Evolutionary conservation across 2,888 invertebrate genomes (phyloP).

Genomic region (Chymomyza fuscimana): DNA sequence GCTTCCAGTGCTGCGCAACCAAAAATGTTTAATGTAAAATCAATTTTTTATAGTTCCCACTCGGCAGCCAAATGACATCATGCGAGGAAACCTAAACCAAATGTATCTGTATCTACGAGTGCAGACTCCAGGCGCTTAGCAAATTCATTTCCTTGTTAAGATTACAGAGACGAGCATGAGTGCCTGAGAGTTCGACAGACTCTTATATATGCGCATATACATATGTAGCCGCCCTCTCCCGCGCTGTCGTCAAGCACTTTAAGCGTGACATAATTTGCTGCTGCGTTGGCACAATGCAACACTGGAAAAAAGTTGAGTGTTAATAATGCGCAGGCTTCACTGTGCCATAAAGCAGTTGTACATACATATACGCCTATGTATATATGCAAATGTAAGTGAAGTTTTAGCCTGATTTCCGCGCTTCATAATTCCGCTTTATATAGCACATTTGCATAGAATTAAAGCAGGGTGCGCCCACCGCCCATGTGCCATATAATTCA

Average conservation of each 20-base stretch:
- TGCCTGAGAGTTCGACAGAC: background rate
- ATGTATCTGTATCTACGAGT: background rate
- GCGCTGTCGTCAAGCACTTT: no score
- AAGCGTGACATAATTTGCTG: slow-evolving; percentile 2
- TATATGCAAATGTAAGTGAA: background rate
- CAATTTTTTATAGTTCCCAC: slow-evolving; percentile 38
- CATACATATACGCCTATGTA: background rate
- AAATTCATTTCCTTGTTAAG: background rate
- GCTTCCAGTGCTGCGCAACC: slow-evolving; percentile 27
- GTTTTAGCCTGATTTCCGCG: slow-evolving; percentile 15
- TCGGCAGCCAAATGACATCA: slow-evolving; percentile 52
- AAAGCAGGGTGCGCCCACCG: slow-evolving; percentile 35
- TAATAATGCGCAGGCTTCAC: background rate
- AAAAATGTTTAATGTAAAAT: slow-evolving; percentile 49
- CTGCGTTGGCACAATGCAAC: slow-evolving; percentile 6
- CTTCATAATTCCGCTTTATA: background rate
- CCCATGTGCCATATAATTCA: slow-evolving; percentile 42
- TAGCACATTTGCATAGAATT: slow-evolving; percentile 44
- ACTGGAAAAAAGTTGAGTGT: background rate
- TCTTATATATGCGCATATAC: background rate
- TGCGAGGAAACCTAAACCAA: slow-evolving; percentile 12
- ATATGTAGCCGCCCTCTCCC: background rate
- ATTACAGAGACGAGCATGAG: background rate
- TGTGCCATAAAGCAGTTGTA: background rate
- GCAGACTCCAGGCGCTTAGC: background rate